Evolutionary conservation across 35 echinoderm and acorn worm genomes (phyloP), one percentile per base, ranked within the genome.

Genomic region (Acanthaster planci): DNA sequence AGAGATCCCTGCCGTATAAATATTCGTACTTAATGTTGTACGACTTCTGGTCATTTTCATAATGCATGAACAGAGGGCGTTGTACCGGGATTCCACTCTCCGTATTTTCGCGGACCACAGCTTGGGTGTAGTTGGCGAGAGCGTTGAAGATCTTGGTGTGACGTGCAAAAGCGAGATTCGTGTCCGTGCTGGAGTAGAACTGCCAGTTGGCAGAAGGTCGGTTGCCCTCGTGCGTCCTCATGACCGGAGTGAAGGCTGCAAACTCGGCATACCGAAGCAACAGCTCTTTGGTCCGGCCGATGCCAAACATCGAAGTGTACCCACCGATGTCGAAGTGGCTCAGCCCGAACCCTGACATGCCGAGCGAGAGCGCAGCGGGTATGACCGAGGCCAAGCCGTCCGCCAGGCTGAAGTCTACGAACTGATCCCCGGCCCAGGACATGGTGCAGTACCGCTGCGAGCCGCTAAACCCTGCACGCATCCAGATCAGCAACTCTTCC

Each of bases 151-250:
- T 91, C 52, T 91, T 83, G 0, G 85, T 92, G 21, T 90, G 87
- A 16, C 96, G 83, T 3, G 88, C 89, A 64, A 99, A 90, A 54
- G 86, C 79, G 53, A 84, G 64, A 38, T 89, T 87, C 14, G 88
- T 94, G 51, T 92, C 40, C 10, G 44, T 54, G 75, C 92, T 90
- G 2, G 92, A 91, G 52, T 99, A 99, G 80, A 88, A 94, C 67
- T 99, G 96, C 85, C 85, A 99, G 86, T 99, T 99, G 40, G 91
- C 92, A 16, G 38, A 26, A 0, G 96, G 96, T 6, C 96, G 80
- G 57, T 99, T 99, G 15, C 96, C 96, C 58, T 99, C 96, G 47
- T 99, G 96, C 0, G 86, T 94, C 18, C 96, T 76, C 96, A 99
- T 99, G 84, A 99, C 89, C 8, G 96, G 92, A 1, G 96, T 99